Evolutionary conservation across 2,888 invertebrate genomes (phyloP), one percentile per base, ranked within the genome.

Genomic region (Acronicta aceris): DNA sequence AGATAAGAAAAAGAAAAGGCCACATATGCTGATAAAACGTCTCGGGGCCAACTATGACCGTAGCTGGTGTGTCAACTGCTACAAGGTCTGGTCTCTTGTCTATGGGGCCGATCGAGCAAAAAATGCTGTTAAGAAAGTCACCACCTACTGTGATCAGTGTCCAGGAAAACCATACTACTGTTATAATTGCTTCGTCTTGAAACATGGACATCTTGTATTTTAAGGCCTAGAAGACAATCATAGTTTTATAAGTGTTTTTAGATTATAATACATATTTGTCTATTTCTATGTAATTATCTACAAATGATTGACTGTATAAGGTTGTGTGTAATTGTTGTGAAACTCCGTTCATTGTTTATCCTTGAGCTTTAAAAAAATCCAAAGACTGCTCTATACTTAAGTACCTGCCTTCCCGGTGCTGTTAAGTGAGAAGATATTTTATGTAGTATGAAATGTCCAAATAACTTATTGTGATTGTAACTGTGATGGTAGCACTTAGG

Each of bases 131-230:
- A 38, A 38, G 7, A 38, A 38, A 38, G 7, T 38, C 6, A 38
- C 38, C n/a, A 38, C 38, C 1, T 38, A 38, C 7, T 38, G 38
- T n/a, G 38, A 38, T 7, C 13, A 5, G 38, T 38, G 38, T n/a
- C 38, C 38, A 38, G 38, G n/a, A 38, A 38, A 38, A n/a, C 38
- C 38, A n/a, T 38, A n/a, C 38, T 38, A 38, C 38, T 38, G 38
- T n/a, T 38, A 38, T n/a, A n/a, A n/a, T 38, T 38, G 38, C 38
- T 38, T 38, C n/a, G 38, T 38, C 5, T 38, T 38, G n/a, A 38
- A 38, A n/a, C 38, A 38, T 38, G 38, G 38, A n/a, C 38, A 38
- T 7, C 38, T 38, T 38, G 38, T 38, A 38, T 38, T 6, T 38
- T 38, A 38, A 38, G n/a, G n/a, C n/a, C n/a, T 38, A 13, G 13